A percentile compares a stretch with the other conserved stretches of the same genome.
phyloP scores from a whole-genome alignment of 2,113 vertebrate genomes.

The Sorex fumeus region DNA sequence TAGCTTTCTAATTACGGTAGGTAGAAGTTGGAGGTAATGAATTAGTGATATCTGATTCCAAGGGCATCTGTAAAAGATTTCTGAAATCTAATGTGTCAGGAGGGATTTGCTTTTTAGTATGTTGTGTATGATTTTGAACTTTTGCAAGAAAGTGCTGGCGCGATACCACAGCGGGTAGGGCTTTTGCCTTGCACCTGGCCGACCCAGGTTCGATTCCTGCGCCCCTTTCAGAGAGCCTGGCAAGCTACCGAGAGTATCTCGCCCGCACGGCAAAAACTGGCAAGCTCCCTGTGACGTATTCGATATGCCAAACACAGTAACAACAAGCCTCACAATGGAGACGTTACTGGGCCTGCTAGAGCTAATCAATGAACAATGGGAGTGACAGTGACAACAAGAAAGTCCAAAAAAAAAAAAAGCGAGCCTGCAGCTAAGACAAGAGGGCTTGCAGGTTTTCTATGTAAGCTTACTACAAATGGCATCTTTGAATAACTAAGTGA shows the following conservation, averaged over 20 bases:
- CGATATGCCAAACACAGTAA: too few species aligned
- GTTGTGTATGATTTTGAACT: neutral
- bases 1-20: neutral
- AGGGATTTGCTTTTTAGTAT: neutral
- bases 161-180: too few species aligned
- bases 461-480: neutral
- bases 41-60: conserved; percentile 12
- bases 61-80: neutral
- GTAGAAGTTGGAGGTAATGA: conserved; percentile 19
- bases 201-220: too few species aligned
- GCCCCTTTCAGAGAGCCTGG: too few species aligned
- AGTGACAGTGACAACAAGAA: too few species aligned
- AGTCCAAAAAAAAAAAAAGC: neutral
- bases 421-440: neutral
- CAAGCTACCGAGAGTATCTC: too few species aligned
- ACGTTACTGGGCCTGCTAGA: too few species aligned
- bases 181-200: too few species aligned
- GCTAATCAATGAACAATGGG: too few species aligned
- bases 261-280: too few species aligned
- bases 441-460: neutral
- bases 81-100: neutral
- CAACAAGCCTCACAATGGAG: too few species aligned
- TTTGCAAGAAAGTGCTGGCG: conserved; percentile 18
- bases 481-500: conserved; percentile 10
- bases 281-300: too few species aligned